phyloP scores from a whole-genome alignment of 2,888 invertebrate genomes.

The Cephalotes varians region DNA sequence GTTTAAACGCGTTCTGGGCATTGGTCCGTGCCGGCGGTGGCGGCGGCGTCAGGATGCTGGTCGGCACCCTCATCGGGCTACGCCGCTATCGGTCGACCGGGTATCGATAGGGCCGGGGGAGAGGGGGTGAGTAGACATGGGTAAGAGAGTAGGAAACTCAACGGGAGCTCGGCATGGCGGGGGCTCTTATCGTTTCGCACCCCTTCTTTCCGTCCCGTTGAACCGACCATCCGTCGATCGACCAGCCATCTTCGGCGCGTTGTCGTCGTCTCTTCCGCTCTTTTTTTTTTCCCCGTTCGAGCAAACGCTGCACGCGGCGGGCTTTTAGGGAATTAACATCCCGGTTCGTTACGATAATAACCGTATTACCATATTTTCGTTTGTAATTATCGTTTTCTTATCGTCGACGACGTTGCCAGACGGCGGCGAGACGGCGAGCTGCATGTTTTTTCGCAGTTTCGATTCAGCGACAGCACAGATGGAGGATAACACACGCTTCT shows the following conservation, averaged over 20 bases:
- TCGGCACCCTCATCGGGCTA: background rate
- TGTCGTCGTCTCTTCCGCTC: constrained; percentile 4
- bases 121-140: constrained; percentile 44
- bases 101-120: constrained; percentile 55
- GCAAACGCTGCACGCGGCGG: background rate
- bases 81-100: constrained; percentile 30
- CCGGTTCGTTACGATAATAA: constrained; percentile 33
- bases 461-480: background rate
- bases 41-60: background rate
- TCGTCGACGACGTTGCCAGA: constrained; percentile 10
- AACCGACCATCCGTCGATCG: constrained; percentile 57
- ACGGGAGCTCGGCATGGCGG: constrained; percentile 18
- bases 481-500: constrained; percentile 6
- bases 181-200: constrained; percentile 67
- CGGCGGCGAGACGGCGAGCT: constrained; percentile 4
- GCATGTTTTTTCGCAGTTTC: constrained; percentile 1
- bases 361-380: constrained; percentile 3
- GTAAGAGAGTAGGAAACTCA: constrained; percentile 62
- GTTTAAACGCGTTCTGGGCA: constrained; percentile 29
- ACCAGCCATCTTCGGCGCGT: background rate
- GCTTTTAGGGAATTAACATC: constrained; percentile 39
- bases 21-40: constrained; percentile 6
- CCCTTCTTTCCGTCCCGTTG: constrained; percentile 63
- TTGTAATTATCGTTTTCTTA: constrained; percentile 30
- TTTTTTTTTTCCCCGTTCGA: background rate